phyloP scores from a whole-genome alignment of 2,113 vertebrate genomes.

The Rhea pennata region DNA sequence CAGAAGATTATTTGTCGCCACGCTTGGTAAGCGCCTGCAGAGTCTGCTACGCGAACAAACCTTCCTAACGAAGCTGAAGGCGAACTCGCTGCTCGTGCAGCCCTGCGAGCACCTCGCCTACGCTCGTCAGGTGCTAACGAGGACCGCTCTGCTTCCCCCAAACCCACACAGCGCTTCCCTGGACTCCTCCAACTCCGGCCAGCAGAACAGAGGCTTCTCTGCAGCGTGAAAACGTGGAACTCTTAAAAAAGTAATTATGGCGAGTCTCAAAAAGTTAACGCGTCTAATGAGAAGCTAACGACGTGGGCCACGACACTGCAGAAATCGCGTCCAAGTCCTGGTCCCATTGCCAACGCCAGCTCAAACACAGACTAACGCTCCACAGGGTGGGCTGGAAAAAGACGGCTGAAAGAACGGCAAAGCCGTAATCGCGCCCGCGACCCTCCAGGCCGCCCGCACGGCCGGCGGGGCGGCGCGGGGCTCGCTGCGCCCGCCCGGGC shows the following conservation, averaged over 20 bases:
- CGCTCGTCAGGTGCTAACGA: not conserved
- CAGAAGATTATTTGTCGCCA: not conserved
- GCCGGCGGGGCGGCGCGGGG: not conserved
- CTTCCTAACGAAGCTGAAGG: not conserved
- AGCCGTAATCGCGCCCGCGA: slow-evolving; percentile 47
- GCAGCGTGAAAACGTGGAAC: not conserved
- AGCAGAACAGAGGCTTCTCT: slow-evolving; percentile 26
- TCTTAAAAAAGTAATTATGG: slow-evolving; percentile 31
- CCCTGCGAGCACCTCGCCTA: not conserved
- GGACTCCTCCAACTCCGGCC: not conserved
- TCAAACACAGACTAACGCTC: slow-evolving; percentile 50
- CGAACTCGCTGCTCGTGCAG: not conserved
- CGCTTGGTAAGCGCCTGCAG: not conserved
- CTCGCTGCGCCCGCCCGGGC: too few species aligned
- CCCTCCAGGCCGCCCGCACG: slow-evolving; percentile 3
- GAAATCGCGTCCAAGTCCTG: slow-evolving; percentile 21
- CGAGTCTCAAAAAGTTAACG: slow-evolving; percentile 55
- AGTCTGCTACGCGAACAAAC: not conserved
- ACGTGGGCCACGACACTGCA: slow-evolving; percentile 23
- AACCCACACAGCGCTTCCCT: not conserved
- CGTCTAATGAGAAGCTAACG: slow-evolving; percentile 61
- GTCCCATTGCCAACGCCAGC: slow-evolving; percentile 48
- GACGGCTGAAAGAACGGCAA: not conserved
- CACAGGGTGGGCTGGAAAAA: not conserved
- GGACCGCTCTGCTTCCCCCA: not conserved